A percentile compares a stretch with the other conserved stretches of the same genome.
Conservation (phyloP, 2,888 invertebrate species). For the Actias luna region DNA sequence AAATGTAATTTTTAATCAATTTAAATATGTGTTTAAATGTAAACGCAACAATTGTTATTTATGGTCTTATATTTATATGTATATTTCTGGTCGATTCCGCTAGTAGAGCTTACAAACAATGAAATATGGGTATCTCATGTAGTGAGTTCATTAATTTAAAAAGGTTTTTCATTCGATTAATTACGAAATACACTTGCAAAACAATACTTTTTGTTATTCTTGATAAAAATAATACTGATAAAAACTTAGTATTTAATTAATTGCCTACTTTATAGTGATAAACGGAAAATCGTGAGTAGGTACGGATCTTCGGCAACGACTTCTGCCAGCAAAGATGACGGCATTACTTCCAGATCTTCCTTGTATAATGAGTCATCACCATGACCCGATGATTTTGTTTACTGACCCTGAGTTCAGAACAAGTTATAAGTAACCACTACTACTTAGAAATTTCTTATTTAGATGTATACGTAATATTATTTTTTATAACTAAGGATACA, state of each 20-base stretch:
- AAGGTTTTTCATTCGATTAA: no score
- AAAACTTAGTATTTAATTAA: conserved; percentile 33
- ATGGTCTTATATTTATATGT: no score
- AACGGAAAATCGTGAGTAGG: conserved; percentile 48
- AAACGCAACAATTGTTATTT: no score
- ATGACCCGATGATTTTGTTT: conserved; percentile 73
- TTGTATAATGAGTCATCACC: conserved; percentile 65
- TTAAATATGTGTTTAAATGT: no score
- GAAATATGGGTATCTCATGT: no score
- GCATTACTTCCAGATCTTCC: conserved; percentile 73
- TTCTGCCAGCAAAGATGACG: conserved; percentile 55
- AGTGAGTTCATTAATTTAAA: no score
- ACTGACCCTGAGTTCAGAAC: conserved; percentile 42
- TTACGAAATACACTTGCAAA: neutral
- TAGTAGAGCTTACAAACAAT: no score
- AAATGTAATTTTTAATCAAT: no score
- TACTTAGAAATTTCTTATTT: conserved; percentile 32
- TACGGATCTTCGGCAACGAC: conserved; percentile 33
- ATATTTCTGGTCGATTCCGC: no score
- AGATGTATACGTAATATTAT: neutral
- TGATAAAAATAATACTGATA: conserved; percentile 14
- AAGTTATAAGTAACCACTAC: conserved; percentile 43
- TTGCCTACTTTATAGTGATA: conserved; percentile 38
- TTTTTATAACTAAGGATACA: neutral
- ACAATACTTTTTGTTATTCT: neutral